phyloP scores from a whole-genome alignment of 1,140 invertebrate genomes.

The Lysiphlebus fabarum region DNA sequence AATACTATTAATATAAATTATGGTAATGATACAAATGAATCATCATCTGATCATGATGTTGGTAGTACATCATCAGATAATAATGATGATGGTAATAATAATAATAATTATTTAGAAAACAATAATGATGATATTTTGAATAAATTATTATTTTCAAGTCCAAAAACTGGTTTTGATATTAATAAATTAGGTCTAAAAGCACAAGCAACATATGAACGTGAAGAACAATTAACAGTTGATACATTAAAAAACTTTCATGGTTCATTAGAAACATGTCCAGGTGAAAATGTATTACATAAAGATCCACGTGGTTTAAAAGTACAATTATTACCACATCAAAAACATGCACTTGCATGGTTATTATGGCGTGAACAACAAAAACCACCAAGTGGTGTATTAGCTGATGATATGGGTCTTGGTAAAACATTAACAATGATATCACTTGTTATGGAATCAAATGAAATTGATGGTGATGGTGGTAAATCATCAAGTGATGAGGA shows the following conservation, averaged over 20 bases:
- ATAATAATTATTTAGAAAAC: no score
- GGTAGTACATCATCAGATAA: no score
- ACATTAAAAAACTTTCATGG: slow-evolving; percentile 71
- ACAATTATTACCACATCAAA: slow-evolving; percentile 81
- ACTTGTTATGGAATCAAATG: slow-evolving; percentile 49
- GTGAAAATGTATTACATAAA: slow-evolving; percentile 57
- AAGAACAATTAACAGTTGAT: slow-evolving; percentile 68
- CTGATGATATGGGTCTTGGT: slow-evolving; percentile 93
- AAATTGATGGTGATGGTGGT: slow-evolving; percentile 51
- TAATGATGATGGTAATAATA: no score
- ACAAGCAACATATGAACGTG: slow-evolving; percentile 59
- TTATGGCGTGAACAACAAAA: slow-evolving; percentile 81
- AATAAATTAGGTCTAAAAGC: slow-evolving; percentile 46
- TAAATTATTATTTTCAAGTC: no score
- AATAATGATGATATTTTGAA: no score
- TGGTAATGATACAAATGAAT: no score
- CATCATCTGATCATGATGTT: no score
- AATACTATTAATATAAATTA: no score
- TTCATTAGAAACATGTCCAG: slow-evolving; percentile 65
- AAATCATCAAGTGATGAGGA: slow-evolving; percentile 28
- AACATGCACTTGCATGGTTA: slow-evolving; percentile 83
- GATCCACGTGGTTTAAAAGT: slow-evolving; percentile 67
- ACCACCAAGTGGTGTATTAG: slow-evolving; percentile 75
- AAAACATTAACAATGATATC: slow-evolving; percentile 93
- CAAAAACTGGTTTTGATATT: slow-evolving; percentile 20